phyloP scores from a whole-genome alignment of 1,140 invertebrate genomes.

The Scaptodrosophila lebanonensis region DNA sequence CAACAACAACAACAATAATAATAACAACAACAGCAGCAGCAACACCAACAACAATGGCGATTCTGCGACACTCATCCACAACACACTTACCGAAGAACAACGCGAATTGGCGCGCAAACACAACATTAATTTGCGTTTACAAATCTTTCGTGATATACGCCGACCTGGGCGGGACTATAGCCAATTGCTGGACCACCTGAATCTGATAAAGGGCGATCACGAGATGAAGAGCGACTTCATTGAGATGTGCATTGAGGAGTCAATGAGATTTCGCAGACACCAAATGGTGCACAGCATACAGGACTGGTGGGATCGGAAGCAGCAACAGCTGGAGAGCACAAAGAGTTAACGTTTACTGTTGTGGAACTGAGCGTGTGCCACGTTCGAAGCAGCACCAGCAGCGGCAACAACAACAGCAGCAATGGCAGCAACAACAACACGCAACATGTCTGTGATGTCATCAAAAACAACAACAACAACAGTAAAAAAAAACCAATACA shows the following conservation, averaged over 20 bases:
- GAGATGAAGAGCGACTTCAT: constrained; percentile 85
- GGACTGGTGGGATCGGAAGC: constrained; percentile 76
- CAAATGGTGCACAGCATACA: constrained; percentile 81
- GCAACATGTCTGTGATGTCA: constrained; percentile 57
- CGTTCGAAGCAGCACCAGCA: neutral
- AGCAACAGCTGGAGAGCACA: constrained; percentile 25
- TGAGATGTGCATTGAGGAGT: constrained; percentile 86
- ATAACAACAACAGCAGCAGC: constrained; percentile 22
- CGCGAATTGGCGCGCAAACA: constrained; percentile 77
- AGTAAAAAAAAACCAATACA: constrained; percentile 4
- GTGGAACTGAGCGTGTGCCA: neutral
- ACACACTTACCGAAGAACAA: constrained; percentile 63
- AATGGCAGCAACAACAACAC: constrained; percentile 1
- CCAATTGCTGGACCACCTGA: constrained; percentile 84
- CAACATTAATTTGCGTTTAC: constrained; percentile 77
- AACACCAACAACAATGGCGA: constrained; percentile 34
- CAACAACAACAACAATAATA: constrained; percentile 9
- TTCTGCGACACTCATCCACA: neutral
- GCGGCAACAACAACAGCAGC: constrained; percentile 16
- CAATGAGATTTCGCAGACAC: constrained; percentile 87
- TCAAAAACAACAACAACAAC: constrained; percentile 31
- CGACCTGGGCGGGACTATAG: constrained; percentile 82
- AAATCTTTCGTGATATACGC: constrained; percentile 80
- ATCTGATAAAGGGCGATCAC: constrained; percentile 83
- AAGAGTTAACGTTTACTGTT: constrained; percentile 4